Evolutionary conservation across 2,797 vertebrate genomes (phyloP).

Genomic region (Rachycentron canadum): DNA sequence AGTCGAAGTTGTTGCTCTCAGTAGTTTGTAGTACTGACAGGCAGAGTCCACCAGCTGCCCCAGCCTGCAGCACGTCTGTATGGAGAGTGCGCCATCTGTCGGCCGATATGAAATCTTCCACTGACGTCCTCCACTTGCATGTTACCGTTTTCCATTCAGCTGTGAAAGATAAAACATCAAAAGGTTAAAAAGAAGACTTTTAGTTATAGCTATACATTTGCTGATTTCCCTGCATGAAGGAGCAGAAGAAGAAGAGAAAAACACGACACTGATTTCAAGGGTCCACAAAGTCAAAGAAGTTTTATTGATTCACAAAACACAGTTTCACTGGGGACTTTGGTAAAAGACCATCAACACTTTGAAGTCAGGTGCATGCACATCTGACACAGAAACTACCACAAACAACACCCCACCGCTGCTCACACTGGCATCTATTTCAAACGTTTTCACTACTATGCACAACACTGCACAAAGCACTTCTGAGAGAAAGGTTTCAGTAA

Average conservation of each 20-base stretch:
- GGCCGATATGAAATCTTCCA: constrained; percentile 37
- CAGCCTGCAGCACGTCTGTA: constrained; percentile 60
- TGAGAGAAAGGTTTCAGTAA: constrained; percentile 28
- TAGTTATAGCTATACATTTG: no score
- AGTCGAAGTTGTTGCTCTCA: constrained; percentile 25
- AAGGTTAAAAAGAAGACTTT: background rate
- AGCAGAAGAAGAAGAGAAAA: background rate
- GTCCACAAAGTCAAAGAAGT: constrained; percentile 38
- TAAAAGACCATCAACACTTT: constrained; percentile 21
- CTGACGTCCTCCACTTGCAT: background rate
- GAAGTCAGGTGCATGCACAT: constrained; percentile 41
- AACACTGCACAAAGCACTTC: constrained; percentile 32
- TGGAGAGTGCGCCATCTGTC: constrained; percentile 86
- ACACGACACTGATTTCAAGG: constrained; percentile 11
- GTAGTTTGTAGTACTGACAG: constrained; percentile 5
- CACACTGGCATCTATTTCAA: constrained; percentile 18
- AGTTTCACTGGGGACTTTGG: constrained; percentile 36
- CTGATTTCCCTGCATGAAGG: background rate
- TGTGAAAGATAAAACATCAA: constrained; percentile 1
- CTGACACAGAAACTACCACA: constrained; percentile 14
- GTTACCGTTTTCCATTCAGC: background rate
- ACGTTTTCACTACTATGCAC: constrained; percentile 16
- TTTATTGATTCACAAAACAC: constrained; percentile 73
- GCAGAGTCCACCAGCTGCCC: background rate
- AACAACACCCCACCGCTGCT: constrained; percentile 1